Conservation (phyloP, 2,797 vertebrate genomes). For the Manis pentadactyla region DNA sequence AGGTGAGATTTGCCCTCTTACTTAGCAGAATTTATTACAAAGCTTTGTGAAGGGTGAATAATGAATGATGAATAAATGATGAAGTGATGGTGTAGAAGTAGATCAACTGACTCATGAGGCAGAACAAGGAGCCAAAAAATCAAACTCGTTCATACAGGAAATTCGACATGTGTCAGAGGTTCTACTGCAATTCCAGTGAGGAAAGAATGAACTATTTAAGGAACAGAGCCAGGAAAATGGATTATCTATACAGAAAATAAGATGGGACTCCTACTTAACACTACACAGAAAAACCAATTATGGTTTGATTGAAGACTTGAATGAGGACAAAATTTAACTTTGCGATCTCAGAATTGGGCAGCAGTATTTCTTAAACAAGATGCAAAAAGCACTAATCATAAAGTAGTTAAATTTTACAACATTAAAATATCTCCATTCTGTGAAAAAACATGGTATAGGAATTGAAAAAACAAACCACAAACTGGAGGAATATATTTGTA, state of each 20-base stretch:
- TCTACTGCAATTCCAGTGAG: neutral
- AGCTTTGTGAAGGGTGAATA: neutral
- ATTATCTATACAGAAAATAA: neutral
- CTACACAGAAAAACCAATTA: neutral
- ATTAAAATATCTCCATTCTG: neutral
- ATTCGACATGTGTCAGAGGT: neutral
- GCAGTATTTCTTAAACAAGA: neutral
- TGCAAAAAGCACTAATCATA: neutral
- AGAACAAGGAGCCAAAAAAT: neutral
- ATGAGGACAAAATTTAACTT: neutral
- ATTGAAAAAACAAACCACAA: neutral
- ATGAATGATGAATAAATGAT: neutral
- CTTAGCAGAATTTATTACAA: neutral
- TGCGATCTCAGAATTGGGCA: neutral
- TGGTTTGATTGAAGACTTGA: neutral
- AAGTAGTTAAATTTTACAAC: neutral
- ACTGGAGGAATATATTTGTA: neutral
- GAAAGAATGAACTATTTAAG: neutral
- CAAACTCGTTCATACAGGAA: neutral
- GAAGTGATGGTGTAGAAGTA: neutral
- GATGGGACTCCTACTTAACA: neutral
- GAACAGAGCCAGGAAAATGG: neutral
- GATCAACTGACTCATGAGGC: neutral
- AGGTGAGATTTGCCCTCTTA: neutral
- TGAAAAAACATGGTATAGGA: neutral